A percentile compares a stretch with the other conserved stretches of the same genome.
These are phyloP conservation scores for Lomographa bimaculata DNA, from an alignment of 2,888 invertebrate genomes.

Conservation along the genomic window DNA sequence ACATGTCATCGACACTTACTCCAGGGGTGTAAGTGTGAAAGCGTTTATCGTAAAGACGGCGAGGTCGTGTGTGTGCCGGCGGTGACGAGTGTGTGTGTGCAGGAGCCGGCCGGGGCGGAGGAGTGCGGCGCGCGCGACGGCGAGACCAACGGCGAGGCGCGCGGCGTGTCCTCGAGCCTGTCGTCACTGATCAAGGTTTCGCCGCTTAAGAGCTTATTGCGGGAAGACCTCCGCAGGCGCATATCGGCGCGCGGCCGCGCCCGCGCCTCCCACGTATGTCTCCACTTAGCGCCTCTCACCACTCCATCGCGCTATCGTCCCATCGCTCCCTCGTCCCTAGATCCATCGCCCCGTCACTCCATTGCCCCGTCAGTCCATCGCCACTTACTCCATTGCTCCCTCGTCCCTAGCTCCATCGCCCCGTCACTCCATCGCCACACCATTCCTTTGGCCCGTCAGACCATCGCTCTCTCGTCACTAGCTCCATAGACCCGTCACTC, in stretches of 20 bases:
- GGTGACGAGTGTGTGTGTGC: too few species aligned
- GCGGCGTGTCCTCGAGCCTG: constrained; percentile 85
- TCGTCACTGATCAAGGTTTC: constrained; percentile 93
- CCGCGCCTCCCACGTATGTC: constrained; percentile 73
- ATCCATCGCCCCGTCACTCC: too few species aligned
- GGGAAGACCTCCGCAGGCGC: constrained; percentile 92
- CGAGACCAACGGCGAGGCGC: constrained; percentile 68
- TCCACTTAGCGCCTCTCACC: constrained; percentile 19
- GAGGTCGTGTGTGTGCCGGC: too few species aligned
- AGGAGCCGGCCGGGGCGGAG: constrained; percentile 67
- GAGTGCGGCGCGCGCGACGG: constrained; percentile 58
- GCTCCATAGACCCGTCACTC: too few species aligned
- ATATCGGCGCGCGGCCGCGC: constrained; percentile 88
- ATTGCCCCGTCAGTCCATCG: too few species aligned
- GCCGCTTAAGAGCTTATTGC: constrained; percentile 91
- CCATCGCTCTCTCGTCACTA: too few species aligned
- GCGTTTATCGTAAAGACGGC: too few species aligned
- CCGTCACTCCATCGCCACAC: too few species aligned
- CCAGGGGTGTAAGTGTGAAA: too few species aligned
- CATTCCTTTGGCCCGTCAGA: too few species aligned
- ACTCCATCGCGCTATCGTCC: constrained; percentile 1
- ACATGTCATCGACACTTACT: too few species aligned
- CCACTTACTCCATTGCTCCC: too few species aligned
- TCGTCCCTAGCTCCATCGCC: not conserved
- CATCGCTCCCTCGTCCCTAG: not conserved